Base-by-base conservation (phyloP, 92 coral and sea anemone genomes). In the Umimayanthus chanpuru region DNA sequence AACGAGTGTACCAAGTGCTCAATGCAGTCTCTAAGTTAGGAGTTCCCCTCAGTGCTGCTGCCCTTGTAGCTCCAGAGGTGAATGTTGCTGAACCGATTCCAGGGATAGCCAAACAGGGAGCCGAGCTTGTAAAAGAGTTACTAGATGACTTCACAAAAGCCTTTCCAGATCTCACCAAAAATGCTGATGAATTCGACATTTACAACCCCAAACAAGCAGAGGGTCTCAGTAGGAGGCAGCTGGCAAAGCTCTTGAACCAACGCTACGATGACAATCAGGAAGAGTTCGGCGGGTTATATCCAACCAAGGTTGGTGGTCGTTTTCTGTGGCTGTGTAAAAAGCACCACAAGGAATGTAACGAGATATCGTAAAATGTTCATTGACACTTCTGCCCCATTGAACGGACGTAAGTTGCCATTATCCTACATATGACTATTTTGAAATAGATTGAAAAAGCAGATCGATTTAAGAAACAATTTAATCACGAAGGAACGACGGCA, bases 41-140 rank as follows among this genome's bases (percentile, higher is more conserved):
- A 49, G 77, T 38, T 49, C 77, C 41, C 40, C 77, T 73, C 44
- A 15, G 43, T 73, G 77, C 43, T 26, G 77, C 77, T 73, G 40
- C 77, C 40, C 49, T 73, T 73, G 77, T 18, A 73, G 77, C 44
- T 2, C 44, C 77, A 29, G 40, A 73, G 77, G 40, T 73, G 29
- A 26, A 36, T 23, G 21, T 38, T 38, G 77, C 50, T 9, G 11
- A 1, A 47, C 10, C 50, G 50, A 11, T 73, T 73, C 77, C 77
- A 0, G 11, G 1, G 23, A 0, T 16, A 73, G 77, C 77, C 77
- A 73, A 73, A 73, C 41, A 73, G 47, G 77, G 40, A 73, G 23
- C 77, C 77, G 16, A 73, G 29, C 29, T 21, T 32, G 40, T 29
- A 29, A 38, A 9, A 32, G 40, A 30, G 77, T 30, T 73, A 26